Evolutionary conservation across 1,140 invertebrate species (phyloP).

Genomic region (Drosophila auraria): DNA sequence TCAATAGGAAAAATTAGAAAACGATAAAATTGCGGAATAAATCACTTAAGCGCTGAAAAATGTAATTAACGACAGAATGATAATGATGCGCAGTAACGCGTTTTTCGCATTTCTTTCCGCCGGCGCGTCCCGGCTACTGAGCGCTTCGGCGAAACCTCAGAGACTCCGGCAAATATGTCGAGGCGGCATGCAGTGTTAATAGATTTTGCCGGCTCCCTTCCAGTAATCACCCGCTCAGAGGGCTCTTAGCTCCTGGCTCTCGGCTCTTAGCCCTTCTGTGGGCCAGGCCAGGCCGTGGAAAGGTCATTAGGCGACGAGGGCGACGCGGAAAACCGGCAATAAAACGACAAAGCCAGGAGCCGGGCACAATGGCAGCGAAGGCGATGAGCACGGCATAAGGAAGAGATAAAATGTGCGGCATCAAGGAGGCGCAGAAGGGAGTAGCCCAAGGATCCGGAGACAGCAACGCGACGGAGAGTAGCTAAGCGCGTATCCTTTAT

Average conservation of each 20-base stretch:
- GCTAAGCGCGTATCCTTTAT: constrained; percentile 67
- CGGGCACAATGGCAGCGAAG: constrained; percentile 61
- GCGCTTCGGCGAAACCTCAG: constrained; percentile 12
- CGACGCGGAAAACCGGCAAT: constrained; percentile 75
- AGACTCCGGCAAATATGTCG: constrained; percentile 53
- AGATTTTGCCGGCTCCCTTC: constrained; percentile 47
- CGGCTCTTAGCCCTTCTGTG: constrained; percentile 23
- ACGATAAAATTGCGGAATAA: constrained; percentile 83
- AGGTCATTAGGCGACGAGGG: constrained; percentile 73
- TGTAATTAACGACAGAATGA: constrained; percentile 83
- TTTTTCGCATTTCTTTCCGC: constrained; percentile 51
- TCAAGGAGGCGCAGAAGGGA: constrained; percentile 24
- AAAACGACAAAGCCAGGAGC: constrained; percentile 77
- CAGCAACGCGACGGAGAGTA: constrained; percentile 11
- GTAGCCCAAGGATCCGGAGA: constrained; percentile 18
- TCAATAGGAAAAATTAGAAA: constrained; percentile 78
- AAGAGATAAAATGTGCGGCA: constrained; percentile 75
- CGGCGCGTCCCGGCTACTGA: not conserved
- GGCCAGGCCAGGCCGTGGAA: constrained; percentile 36
- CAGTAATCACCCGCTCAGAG: constrained; percentile 70
- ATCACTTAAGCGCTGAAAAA: constrained; percentile 82
- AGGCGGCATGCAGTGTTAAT: constrained; percentile 67
- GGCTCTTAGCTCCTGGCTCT: constrained; percentile 10
- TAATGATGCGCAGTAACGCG: constrained; percentile 75
- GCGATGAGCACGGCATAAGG: constrained; percentile 60